phyloP scores from a whole-genome alignment of 2,113 vertebrate species.

The Turnix velox region DNA sequence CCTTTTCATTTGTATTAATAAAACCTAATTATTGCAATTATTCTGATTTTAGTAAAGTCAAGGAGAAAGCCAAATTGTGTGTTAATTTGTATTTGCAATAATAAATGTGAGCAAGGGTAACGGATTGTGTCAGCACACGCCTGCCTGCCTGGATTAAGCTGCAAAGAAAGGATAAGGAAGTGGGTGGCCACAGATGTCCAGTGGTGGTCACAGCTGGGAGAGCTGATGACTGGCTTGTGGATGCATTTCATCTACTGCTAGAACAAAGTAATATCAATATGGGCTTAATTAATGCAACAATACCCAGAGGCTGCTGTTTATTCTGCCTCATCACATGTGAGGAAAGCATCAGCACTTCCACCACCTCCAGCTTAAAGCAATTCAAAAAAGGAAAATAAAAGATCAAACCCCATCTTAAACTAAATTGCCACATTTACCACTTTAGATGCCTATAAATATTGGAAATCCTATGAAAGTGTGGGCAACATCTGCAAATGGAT shows the following conservation, averaged over 20 bases:
- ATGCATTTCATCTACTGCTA: not conserved
- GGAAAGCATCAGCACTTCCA: not conserved
- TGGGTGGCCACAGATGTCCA: not conserved
- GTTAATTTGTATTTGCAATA: not conserved
- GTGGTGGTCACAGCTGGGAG: not conserved
- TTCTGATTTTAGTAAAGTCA: not conserved
- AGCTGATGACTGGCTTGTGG: not conserved
- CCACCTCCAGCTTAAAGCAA: not conserved
- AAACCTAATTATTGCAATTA: not conserved
- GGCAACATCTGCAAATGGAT: not conserved
- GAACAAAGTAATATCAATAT: not conserved
- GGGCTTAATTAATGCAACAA: not conserved
- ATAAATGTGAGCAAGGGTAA: not conserved
- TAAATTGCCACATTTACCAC: not conserved
- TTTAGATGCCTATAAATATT: not conserved
- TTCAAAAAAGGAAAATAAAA: not conserved
- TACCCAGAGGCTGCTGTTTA: not conserved
- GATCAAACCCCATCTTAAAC: not conserved
- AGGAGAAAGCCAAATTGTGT: not conserved
- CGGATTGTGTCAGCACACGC: not conserved
- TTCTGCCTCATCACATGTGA: not conserved
- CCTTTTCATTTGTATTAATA: not conserved
- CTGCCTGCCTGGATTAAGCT: not conserved
- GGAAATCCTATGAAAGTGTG: not conserved
- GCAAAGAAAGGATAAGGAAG: not conserved